Evolutionary conservation across 2,113 vertebrate genomes (phyloP), one percentile per base, ranked within the genome.

Genomic region (Natator depressus): DNA sequence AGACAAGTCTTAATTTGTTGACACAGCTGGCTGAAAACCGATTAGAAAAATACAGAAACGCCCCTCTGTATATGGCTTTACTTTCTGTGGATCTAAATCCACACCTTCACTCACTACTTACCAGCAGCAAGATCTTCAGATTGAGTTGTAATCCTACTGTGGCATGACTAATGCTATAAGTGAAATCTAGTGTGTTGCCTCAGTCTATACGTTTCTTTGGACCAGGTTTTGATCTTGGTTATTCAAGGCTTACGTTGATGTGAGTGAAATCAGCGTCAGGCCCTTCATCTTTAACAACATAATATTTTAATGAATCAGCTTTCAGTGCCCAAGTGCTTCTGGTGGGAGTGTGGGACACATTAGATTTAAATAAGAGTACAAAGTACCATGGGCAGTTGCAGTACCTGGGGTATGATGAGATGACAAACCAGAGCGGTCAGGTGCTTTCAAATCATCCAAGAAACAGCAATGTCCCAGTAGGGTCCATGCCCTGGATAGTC

Each of bases 81-180:
- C 31, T 19, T 69, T 69, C n/a, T 24, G 42, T 42, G 47, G 51
- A 91, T 80, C 31, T 47, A 10, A 57, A 65, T 82, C 82, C 47
- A 5, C 65, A 42, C 35, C 90, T 50, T 47, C 91, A 29, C 53
- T 50, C 59, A 3, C 0, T 53, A 2, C 53, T 38, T 38, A 0
- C 2, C 0, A 4, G 5, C 1, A 55, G 54, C 54, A 55, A 55
- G 54, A 25, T 0, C n/a, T 89, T 54, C 90, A 81, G 87, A 3
- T 20, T 78, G n/a, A 35, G 11, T 35, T 12, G 14, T 65, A n/a
- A 65, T 65, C 62, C 35, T 35, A 16, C 14, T 17, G 62, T 65
- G 35, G 62, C 53, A 75, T 82, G 59, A 0, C 0, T 91, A 42
- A 1, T 38, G 20, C 55, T 0, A 0, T 22, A 0, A 55, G 54